Conservation (phyloP, 2,888 invertebrate species). For the Pardosa pseudoannulata region DNA sequence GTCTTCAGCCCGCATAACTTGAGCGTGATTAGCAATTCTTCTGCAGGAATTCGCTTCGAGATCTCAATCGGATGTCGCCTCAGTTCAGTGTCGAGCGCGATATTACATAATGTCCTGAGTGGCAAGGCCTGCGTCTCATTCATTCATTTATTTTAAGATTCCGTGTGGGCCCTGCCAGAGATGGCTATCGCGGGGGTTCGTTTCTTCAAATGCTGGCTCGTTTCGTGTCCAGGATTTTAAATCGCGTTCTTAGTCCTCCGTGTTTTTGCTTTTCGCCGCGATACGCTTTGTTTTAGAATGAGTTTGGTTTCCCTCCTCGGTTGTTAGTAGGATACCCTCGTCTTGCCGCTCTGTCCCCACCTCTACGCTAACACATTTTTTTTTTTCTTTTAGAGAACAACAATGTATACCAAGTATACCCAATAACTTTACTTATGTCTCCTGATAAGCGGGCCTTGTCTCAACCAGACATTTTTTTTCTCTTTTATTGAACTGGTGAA, state of each 20-base stretch:
- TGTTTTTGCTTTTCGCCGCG: not conserved
- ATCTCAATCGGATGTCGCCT: too few relatives aligned
- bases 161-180: slow-evolving; percentile 4
- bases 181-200: slow-evolving; percentile 1
- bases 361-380: not conserved
- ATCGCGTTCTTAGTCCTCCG: slow-evolving; percentile 5
- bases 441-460: slow-evolving; percentile 3
- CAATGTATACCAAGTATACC: not conserved
- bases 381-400: not conserved
- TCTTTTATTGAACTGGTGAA: not conserved
- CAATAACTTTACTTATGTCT: slow-evolving; percentile 7
- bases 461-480: not conserved
- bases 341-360: not conserved
- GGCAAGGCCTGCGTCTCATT: too few relatives aligned
- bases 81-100: too few relatives aligned
- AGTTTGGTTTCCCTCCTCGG: not conserved
- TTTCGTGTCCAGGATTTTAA: slow-evolving; percentile 9
- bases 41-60: too few relatives aligned
- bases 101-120: too few relatives aligned
- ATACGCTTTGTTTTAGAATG: slow-evolving; percentile 14
- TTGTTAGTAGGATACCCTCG: not conserved
- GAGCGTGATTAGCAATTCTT: too few relatives aligned
- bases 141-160: slow-evolving; percentile 1
- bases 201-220: not conserved
- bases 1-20: too few relatives aligned